Base-by-base conservation (phyloP, 1,140 invertebrate genomes). In the Hestina assimilis region DNA sequence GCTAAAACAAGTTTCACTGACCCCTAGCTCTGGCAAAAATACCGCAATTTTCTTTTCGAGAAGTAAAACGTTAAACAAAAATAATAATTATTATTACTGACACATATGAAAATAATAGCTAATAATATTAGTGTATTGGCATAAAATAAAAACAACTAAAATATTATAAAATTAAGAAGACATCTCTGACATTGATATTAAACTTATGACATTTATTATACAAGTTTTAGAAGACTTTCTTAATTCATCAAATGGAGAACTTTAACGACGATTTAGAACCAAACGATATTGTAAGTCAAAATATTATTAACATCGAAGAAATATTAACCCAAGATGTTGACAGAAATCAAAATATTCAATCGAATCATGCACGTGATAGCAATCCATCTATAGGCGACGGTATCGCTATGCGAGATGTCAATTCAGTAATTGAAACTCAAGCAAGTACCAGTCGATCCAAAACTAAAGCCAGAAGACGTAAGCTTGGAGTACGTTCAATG, bases 401-500 rank as follows among this genome's bases (percentile, higher is more conserved):
- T n/a, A 17, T 23, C 8, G 1, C 24, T 7, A 26, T 15, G 19
- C 31, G 15, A 15, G 38, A 33, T 7, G 24, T 15, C 6, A 50
- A 23, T 33, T 21, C 29, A 7, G 11, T 19, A 8, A 38, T 40
- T 17, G 50, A 53, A 21, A 38, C 40, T 3, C 24, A 23, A 31
- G 38, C 50, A 4, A 42, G 38, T 14, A 40, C 50, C 2, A 53
- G 50, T 38, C 29, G 21, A 23, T 23, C 28, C 5, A 61, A 40
- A 5, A 51, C 9, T n/a, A 42, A 31, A 29, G 35, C 15, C 9
- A 53, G 8, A 24, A 8, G 24, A 17, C 38, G 26, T 3, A 53
- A 29, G 11, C 29, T 42, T 21, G 26, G 40, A 23, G 20, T 17
- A 1, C 57, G 66, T n/a, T 42, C 52, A 1, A 52, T 50, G 17